phyloP scores from a whole-genome alignment of 2,888 invertebrate genomes.

The Mylabris sibirica region DNA sequence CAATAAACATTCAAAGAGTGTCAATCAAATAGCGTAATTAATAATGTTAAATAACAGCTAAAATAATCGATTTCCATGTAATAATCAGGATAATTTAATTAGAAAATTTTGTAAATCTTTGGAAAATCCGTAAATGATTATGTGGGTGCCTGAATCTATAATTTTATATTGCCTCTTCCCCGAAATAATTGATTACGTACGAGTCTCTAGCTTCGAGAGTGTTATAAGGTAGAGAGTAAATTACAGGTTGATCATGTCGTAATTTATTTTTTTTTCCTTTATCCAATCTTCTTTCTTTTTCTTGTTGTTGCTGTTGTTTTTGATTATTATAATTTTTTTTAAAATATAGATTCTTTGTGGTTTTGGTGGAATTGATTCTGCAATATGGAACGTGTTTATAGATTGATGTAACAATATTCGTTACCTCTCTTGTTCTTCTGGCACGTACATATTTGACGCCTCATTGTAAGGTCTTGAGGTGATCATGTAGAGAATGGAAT shows the following conservation, averaged over 20 bases:
- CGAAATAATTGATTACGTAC: constrained; percentile 17
- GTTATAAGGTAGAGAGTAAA: constrained; percentile 16
- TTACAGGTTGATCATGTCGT: constrained; percentile 12
- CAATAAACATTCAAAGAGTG: neutral
- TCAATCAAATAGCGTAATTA: neutral
- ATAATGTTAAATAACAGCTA: neutral
- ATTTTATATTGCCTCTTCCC: neutral
- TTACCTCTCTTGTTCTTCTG: constrained; percentile 31
- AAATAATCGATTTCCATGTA: neutral
- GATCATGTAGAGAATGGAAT: constrained; percentile 39
- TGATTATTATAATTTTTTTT: constrained; percentile 2
- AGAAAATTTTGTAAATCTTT: neutral
- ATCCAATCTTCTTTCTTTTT: neutral
- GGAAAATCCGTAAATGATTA: neutral
- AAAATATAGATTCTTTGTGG: constrained; percentile 11
- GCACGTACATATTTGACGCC: constrained; percentile 40
- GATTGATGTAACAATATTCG: constrained; percentile 31
- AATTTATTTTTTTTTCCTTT: constrained; percentile 15
- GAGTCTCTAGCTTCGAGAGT: constrained; percentile 9
- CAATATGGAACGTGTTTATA: constrained; percentile 24
- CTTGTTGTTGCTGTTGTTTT: neutral
- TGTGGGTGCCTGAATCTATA: constrained; percentile 9
- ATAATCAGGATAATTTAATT: neutral
- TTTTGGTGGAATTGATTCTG: constrained; percentile 22
- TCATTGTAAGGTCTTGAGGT: constrained; percentile 41